These are phyloP conservation scores for Bagarius yarrelli DNA, from an alignment of 2,113 vertebrate species.

Conservation along the genomic window DNA sequence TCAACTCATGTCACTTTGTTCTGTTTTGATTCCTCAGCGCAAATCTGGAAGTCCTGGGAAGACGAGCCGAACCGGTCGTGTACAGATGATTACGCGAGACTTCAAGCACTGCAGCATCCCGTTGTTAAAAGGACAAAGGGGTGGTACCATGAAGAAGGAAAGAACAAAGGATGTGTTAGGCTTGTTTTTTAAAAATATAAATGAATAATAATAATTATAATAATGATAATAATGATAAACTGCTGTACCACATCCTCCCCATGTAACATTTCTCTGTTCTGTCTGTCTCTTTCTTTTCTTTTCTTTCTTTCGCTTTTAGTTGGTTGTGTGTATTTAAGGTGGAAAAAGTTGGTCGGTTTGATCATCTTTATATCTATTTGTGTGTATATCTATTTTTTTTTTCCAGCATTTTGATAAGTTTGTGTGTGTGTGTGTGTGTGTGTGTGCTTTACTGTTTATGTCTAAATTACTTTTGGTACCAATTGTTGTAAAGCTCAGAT, in stretches of 20 bases:
- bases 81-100: conserved; percentile 89
- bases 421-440: too few relatives aligned
- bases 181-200: conserved; percentile 87
- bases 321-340: conserved; percentile 27
- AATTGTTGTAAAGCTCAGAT: conserved; percentile 64
- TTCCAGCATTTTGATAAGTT: conserved; percentile 64
- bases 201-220: not conserved
- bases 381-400: conserved; percentile 47
- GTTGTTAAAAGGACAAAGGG: conserved; percentile 63
- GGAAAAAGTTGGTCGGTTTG: conserved; percentile 54
- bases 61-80: conserved; percentile 85
- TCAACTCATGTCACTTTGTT: not conserved
- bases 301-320: conserved; percentile 66
- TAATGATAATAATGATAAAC: conserved; percentile 61
- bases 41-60: conserved; percentile 93
- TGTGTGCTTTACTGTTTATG: conserved; percentile 79
- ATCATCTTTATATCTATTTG: conserved; percentile 44
- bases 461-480: conserved; percentile 73
- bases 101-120: conserved; percentile 84
- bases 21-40: conserved; percentile 74
- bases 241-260: conserved; percentile 93
- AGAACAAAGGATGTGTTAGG: conserved; percentile 71
- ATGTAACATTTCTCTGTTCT: conserved; percentile 70
- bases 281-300: conserved; percentile 59
- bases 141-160: conserved; percentile 74